Base-by-base conservation (phyloP, 2,797 vertebrate species). In the Taeniopygia guttata region DNA sequence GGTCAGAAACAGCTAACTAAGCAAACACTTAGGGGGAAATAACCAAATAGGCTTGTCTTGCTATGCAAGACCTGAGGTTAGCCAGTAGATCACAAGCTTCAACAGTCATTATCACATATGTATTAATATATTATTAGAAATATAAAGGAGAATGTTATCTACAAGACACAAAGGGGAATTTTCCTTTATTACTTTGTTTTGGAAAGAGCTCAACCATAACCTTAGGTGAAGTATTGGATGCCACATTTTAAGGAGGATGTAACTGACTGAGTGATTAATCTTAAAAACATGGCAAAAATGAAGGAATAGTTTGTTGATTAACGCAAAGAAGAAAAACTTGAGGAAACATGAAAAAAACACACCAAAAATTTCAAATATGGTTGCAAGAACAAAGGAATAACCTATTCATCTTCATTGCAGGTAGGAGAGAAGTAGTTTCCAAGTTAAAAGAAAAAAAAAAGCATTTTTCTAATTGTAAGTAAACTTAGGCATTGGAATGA, bases 1-100 rank as follows among this genome's bases (percentile, higher is more conserved):
- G 38, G 72, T 59, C 85, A 83, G 66, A 81, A 88, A 84, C 22
- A 87, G 77, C 20, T 51, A 87, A 69, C 22, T 66, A 40, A 27
- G 64, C 20, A 84, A 91, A 79, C 27, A 46, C 22, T 62, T 36
- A 45, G 5, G 2, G 3, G 52, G 32, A 86, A 81, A 86, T 51
- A 73, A 88, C 29, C 40, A 75, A 66, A 46, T 3, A 66, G 27
- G 22, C 42, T 86, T 82, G 29, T 40, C 46, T 69, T 78, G 18
- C 51, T 48, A 29, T 72, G 59, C 59, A 62, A 36, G 51, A 79
- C 54, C 22, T 66, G 51, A 80, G 45, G 29, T 67, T 80, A 68
- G n/a, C 29, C 36, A 59, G 58, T 5, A 21, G 51, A 72, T 69
- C 46, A 73, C 43, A 81, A 81, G 42, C 27, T 69, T 73, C 64